phyloP scores from a whole-genome alignment of 2,113 vertebrate genomes.

The Ctenomys sociabilis region DNA sequence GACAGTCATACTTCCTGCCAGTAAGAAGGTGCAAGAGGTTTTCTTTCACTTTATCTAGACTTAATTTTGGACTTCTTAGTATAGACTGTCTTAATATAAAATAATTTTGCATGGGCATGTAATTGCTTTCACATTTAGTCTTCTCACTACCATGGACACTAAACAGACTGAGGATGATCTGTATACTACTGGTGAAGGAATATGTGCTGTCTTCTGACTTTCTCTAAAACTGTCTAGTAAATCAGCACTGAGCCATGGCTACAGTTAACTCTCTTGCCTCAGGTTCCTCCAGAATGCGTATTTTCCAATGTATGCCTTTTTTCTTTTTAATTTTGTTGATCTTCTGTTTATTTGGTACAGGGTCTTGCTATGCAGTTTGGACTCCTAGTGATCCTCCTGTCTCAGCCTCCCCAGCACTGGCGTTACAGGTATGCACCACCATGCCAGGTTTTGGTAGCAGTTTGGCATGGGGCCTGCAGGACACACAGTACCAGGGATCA shows the following conservation, averaged over 20 bases:
- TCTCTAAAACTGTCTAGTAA: neutral
- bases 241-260: neutral
- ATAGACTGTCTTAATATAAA: constrained; percentile 3
- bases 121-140: neutral
- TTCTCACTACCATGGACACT: neutral
- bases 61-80: neutral
- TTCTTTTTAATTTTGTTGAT: no score
- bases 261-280: neutral
- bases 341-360: no score
- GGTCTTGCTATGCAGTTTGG: no score
- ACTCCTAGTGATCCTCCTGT: no score
- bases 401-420: no score
- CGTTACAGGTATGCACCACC: no score
- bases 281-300: neutral
- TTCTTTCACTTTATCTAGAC: neutral
- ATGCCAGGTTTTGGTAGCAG: no score
- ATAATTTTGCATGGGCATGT: neutral
- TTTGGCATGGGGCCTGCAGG: no score
- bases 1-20: neutral
- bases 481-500: no score
- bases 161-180: neutral
- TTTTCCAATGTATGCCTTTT: neutral
- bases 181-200: neutral
- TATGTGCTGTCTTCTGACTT: neutral
- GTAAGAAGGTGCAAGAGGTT: neutral